phyloP scores from a whole-genome alignment of 2,797 vertebrate species.

The Pipistrellus nathusii region DNA sequence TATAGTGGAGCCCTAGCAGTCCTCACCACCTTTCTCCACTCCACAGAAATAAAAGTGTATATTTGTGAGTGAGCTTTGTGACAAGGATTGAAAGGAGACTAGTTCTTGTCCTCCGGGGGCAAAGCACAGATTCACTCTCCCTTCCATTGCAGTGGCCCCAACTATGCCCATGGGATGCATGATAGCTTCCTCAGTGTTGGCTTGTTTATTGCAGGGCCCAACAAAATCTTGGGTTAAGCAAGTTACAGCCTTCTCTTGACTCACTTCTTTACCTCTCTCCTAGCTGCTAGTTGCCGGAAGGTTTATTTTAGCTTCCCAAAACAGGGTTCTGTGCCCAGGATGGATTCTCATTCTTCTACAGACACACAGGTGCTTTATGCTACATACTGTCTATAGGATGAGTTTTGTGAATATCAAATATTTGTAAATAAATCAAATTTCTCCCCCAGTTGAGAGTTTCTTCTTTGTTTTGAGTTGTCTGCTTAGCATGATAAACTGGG shows the following conservation, averaged over 20 bases:
- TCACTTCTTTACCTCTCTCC: slow-evolving; percentile 28
- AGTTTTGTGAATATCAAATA: neutral
- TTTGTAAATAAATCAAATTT: neutral
- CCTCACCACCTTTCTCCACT: neutral
- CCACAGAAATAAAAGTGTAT: neutral
- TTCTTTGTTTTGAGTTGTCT: slow-evolving; percentile 22
- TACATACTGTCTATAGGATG: neutral
- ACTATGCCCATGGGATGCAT: neutral
- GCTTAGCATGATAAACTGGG: neutral
- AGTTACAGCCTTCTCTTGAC: neutral
- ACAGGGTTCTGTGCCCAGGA: neutral
- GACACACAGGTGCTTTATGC: neutral
- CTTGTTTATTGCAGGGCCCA: slow-evolving; percentile 27
- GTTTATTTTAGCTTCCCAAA: slow-evolving; percentile 11
- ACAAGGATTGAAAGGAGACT: neutral
- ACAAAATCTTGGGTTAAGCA: slow-evolving; percentile 52
- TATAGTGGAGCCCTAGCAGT: neutral
- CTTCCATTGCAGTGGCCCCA: neutral
- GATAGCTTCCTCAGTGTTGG: neutral
- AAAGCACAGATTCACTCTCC: neutral
- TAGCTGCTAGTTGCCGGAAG: neutral
- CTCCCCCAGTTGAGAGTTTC: neutral
- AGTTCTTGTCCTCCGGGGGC: neutral
- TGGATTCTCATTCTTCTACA: neutral
- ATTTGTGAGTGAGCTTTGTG: neutral